These are phyloP conservation scores for Hirtodrosophila cameraria DNA, from an alignment of 2,888 invertebrate species.

Conservation along the genomic window DNA sequence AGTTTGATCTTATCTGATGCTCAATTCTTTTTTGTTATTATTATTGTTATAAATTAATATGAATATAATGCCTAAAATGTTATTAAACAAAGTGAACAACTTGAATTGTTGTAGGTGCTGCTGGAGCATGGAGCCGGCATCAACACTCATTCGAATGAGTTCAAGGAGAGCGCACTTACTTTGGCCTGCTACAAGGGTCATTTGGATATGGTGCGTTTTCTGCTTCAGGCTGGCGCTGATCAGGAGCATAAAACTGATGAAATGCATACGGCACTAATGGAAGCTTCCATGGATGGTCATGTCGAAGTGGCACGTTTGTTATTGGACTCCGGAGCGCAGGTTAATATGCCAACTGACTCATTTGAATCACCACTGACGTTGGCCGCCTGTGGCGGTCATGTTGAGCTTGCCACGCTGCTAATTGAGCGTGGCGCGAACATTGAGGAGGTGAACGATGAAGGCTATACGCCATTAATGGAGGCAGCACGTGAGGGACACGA, in stretches of 20 bases:
- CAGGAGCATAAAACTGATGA: constrained; percentile 99
- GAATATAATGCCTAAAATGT: background rate
- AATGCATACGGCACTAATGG: constrained; percentile 99
- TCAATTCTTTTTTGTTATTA: background rate
- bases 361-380: constrained; percentile 99
- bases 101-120: constrained; percentile 86
- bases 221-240: constrained; percentile 97
- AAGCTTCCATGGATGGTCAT: constrained; percentile 99
- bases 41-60: background rate
- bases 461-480: constrained; percentile 99
- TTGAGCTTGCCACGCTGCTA: constrained; percentile 96
- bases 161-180: constrained; percentile 98
- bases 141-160: constrained; percentile 99
- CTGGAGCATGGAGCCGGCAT: constrained; percentile 97
- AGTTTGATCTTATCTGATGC: constrained; percentile 85
- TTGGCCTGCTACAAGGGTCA: constrained; percentile 98
- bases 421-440: constrained; percentile 99
- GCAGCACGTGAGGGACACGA: constrained; percentile 99
- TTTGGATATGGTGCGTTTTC: constrained; percentile 97
- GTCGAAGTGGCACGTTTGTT: constrained; percentile 97
- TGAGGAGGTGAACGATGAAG: constrained; percentile 99
- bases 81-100: background rate
- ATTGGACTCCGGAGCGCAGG: constrained; percentile 98
- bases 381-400: constrained; percentile 99
- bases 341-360: constrained; percentile 99